Percentiles rank a stretch among this genome's conserved stretches.
Evolutionary conservation across 2,113 vertebrate genomes (phyloP).

Genomic region (Excalfactoria chinensis): DNA sequence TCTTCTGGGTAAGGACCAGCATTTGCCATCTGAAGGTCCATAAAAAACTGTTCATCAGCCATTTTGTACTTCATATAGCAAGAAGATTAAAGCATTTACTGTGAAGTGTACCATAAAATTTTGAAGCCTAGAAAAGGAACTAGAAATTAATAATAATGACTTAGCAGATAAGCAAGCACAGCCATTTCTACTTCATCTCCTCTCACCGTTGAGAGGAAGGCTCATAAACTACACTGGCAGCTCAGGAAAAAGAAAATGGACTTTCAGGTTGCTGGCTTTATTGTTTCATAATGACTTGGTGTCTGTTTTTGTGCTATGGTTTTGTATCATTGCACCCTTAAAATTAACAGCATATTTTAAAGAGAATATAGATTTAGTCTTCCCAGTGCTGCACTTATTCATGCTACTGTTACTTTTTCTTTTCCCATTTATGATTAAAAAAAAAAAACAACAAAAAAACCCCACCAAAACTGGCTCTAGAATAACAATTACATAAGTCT

Average conservation of each 20-base stretch:
- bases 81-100: constrained; percentile 36
- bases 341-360: neutral
- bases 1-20: neutral
- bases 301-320: neutral
- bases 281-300: neutral
- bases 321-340: neutral
- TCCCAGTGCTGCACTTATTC: neutral
- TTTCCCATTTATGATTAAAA: neutral
- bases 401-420: neutral
- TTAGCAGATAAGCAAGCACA: constrained; percentile 42
- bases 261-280: neutral
- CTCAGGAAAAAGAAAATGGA: neutral
- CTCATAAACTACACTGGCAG: constrained; percentile 26
- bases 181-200: constrained; percentile 45
- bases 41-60: neutral
- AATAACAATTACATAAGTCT: neutral
- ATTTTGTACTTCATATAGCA: constrained; percentile 34
- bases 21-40: neutral
- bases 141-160: constrained; percentile 46
- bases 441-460: too few species aligned
- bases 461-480: neutral
- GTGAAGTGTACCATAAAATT: constrained; percentile 29
- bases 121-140: constrained; percentile 32
- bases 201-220: neutral
- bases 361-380: neutral